Evolutionary conservation across 92 coral and sea anemone species (phyloP).

Genomic region (Umimayanthus kanabou): DNA sequence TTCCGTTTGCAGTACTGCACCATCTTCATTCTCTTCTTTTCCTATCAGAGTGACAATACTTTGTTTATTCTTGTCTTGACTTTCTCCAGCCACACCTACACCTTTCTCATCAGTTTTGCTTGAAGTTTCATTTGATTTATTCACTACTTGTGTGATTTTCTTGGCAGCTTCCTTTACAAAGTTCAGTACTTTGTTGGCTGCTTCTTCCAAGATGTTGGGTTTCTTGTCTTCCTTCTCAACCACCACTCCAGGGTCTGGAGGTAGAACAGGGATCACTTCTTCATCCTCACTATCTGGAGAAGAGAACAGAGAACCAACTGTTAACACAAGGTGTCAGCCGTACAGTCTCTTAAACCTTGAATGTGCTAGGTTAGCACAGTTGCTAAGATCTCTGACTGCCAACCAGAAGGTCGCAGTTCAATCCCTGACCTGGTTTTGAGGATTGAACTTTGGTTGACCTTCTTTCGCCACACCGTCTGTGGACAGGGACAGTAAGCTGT

Average conservation of each 20-base stretch:
- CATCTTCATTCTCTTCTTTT: conserved; percentile 68
- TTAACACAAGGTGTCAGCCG: no score
- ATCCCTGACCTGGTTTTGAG: no score
- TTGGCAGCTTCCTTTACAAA: conserved; percentile 86
- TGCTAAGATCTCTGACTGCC: no score
- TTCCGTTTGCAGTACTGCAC: conserved; percentile 10
- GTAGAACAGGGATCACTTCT: conserved; percentile 62
- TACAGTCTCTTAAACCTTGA: not conserved
- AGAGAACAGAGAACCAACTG: not conserved
- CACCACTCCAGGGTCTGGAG: conserved; percentile 76
- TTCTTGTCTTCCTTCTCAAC: conserved; percentile 60
- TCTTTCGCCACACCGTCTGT: no score
- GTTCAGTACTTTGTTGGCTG: conserved; percentile 86
- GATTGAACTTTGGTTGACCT: no score
- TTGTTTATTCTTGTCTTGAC: conserved; percentile 37
- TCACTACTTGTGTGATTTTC: conserved; percentile 72
- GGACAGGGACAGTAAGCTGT: no score
- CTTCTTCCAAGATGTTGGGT: conserved; percentile 75
- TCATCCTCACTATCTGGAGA: conserved; percentile 68
- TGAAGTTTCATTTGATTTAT: conserved; percentile 38
- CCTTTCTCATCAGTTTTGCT: not conserved
- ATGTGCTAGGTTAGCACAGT: not conserved
- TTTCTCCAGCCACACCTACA: not conserved
- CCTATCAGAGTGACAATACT: conserved; percentile 75
- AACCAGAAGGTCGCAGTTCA: no score